Conservation (phyloP, 2,888 invertebrate species). For the Lutraria lutraria region DNA sequence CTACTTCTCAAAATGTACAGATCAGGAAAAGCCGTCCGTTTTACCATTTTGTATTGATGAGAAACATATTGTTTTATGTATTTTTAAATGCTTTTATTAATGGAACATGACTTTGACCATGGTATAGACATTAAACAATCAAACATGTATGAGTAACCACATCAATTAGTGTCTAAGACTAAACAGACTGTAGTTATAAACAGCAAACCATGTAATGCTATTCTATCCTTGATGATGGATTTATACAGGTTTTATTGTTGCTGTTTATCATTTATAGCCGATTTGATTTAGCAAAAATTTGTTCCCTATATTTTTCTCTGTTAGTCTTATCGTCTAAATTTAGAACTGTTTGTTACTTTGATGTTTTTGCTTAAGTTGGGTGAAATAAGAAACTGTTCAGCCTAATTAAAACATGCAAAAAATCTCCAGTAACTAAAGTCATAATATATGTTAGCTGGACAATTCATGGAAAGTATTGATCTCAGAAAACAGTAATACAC, state of each 20-base stretch:
- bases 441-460: neutral
- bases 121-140: neutral
- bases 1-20: conserved; percentile 21
- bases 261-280: neutral
- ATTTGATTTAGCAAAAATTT: neutral
- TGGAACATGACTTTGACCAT: neutral
- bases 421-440: too few relatives aligned
- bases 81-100: neutral
- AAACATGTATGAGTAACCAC: neutral
- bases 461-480: neutral
- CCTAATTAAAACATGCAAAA: neutral
- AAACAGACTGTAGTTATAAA: neutral
- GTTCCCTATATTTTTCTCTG: neutral
- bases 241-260: neutral
- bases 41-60: conserved; percentile 11
- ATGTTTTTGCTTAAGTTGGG: neutral
- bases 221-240: neutral
- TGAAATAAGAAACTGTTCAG: neutral
- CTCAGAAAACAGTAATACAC: neutral
- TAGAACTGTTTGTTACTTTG: neutral
- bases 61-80: conserved; percentile 1
- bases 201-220: neutral
- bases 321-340: neutral
- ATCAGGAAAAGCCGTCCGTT: conserved; percentile 43
- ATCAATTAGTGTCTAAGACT: neutral